A percentile compares a stretch with the other conserved stretches of the same genome.
Evolutionary conservation across 2,888 invertebrate genomes (phyloP).

Genomic region (Drosophila longiperda): DNA sequence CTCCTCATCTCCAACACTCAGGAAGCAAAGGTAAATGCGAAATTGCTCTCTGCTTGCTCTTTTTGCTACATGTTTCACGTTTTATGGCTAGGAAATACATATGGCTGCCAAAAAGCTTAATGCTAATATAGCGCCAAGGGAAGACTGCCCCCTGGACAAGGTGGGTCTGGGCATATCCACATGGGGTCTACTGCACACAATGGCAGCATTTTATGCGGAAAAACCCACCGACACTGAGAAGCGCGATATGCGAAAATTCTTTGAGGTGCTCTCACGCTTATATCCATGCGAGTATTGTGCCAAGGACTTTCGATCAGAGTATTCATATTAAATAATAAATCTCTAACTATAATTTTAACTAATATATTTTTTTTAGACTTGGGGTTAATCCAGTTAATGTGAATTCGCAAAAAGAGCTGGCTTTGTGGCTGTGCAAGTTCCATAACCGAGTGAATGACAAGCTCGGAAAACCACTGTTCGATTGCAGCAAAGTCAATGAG

Average conservation of each 20-base stretch:
- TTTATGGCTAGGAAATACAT: slow-evolving; percentile 60
- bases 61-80: neutral
- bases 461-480: slow-evolving; percentile 95
- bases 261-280: slow-evolving; percentile 92
- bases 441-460: slow-evolving; percentile 97
- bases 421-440: slow-evolving; percentile 95
- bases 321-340: slow-evolving; percentile 69
- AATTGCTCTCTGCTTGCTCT: neutral
- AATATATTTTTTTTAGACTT: slow-evolving; percentile 86
- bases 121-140: slow-evolving; percentile 50
- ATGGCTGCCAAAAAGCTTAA: slow-evolving; percentile 42
- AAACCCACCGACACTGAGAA: slow-evolving; percentile 90
- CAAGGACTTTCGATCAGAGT: slow-evolving; percentile 94
- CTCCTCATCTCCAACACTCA: slow-evolving; percentile 83
- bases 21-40: slow-evolving; percentile 56
- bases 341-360: neutral
- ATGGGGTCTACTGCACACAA: slow-evolving; percentile 98
- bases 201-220: slow-evolving; percentile 97
- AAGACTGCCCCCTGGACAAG: slow-evolving; percentile 92
- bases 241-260: slow-evolving; percentile 92
- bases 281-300: slow-evolving; percentile 98
- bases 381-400: slow-evolving; percentile 89
- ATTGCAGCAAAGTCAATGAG: slow-evolving; percentile 95
- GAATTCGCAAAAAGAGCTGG: slow-evolving; percentile 88
- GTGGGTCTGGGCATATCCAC: slow-evolving; percentile 91